Base-by-base conservation (phyloP, 2,797 vertebrate species). In the Arctocebus calabarensis region DNA sequence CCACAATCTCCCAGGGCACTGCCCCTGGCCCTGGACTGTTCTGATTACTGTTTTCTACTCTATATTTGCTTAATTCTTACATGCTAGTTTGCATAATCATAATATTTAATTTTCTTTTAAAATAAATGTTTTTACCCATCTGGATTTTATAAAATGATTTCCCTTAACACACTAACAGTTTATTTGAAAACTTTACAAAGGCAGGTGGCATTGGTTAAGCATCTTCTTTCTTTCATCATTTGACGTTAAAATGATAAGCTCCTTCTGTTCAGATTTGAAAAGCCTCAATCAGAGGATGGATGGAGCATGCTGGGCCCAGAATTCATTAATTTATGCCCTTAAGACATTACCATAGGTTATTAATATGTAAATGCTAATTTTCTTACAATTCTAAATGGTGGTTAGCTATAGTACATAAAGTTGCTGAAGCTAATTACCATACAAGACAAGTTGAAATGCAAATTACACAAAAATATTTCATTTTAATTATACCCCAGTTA, bases 281-380 rank as follows among this genome's bases (percentile, higher is more conserved):
- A 90, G 37, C 1, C 73, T 96, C 94, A 95, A 57, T 96, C 84
- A 88, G 87, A 91, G 64, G 73, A 19, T 86, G n/a, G 34, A 48
- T 94, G 81, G 59, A 68, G 48, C 95, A 94, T 91, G 88, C 88
- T 97, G 94, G 32, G 88, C 52, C 61, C 37, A 83, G 84, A 96
- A 97, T 96, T 93, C 64, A 97, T 96, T 96, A 97, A 94, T 94
- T 92, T 71, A 88, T 95, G 32, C 48, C 95, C 79, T 93, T 59
- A 77, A 97, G 92, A 43, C 77, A 94, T 97, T 96, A 96, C 93
- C 74, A 71, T 95, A 94, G 62, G 23, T 90, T 96, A 96, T 97
- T 98, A 97, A 96, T 97, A 96, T 96, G 73, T 68, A 96, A 96
- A 93, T 86, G 59, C 45, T 94, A 88, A 91, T 95, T 96, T 97